Evolutionary conservation across 2,797 vertebrate species (phyloP), one percentile per base, ranked within the genome.

Genomic region (Gadopsis marmoratus): DNA sequence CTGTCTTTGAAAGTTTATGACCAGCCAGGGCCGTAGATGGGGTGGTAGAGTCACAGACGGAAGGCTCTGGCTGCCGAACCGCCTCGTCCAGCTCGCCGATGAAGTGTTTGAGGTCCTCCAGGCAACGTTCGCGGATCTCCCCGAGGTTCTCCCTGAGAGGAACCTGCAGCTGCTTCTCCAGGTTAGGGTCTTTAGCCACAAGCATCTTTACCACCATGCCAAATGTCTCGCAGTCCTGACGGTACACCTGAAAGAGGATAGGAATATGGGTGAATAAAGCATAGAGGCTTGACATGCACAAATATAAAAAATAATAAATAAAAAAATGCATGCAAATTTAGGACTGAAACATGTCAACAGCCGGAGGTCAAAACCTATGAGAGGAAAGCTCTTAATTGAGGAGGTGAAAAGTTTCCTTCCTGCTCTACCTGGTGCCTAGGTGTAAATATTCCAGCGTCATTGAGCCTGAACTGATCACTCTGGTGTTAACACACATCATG

Each of bases 181-280:
- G 92, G 0, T 95, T 96, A 8, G 97, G 96, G 81, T 99, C 98
- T 94, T 99, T 99, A 63, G 97, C 96, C 59, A 99, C 97, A 2
- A 99, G 95, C 98, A 99, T 99, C 94, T 98, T 99, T 89, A 99
- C 98, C 74, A 99, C 98, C 96, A 97, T 97, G 66, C 97, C 97
- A 26, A 99, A 99, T 1, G 97, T 98, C 94, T 99, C 98, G 58
- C 97, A 99, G 94, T 99, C 98, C 90, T 98, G 97, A 43, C 96
- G 96, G 93, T 99, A 99, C 66, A 98, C 94, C 98, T 99, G 90
- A 7, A 55, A 8, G 7, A 11, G 11, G n/a, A 67, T 6, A 39
- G 45, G 45, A 68, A 76, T 14, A 70, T 0, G 7, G 61, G 5
- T 48, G 4, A 33, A 26, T 3, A 63, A 26, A 13, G 43, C 21